These are phyloP conservation scores for Drosophila kuntzei DNA, from an alignment of 2,888 invertebrate genomes.

Conservation along the genomic window DNA sequence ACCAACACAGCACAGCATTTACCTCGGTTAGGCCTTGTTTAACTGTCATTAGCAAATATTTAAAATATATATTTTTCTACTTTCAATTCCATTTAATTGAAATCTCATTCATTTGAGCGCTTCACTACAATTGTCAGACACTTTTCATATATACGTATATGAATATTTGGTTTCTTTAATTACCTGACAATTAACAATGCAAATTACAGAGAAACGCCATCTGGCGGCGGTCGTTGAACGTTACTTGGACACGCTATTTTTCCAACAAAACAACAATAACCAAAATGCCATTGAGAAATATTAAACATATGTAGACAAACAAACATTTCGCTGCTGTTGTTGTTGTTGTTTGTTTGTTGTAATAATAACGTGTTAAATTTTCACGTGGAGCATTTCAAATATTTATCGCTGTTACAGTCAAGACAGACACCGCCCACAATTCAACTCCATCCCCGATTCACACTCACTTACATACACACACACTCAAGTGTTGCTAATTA, in stretches of 20 bases:
- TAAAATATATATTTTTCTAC: constrained; percentile 26
- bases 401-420: constrained; percentile 37
- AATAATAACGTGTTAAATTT: constrained; percentile 66
- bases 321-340: constrained; percentile 26
- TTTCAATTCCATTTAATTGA: constrained; percentile 41
- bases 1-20: background rate
- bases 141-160: constrained; percentile 1
- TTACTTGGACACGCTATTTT: constrained; percentile 45
- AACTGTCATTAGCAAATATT: constrained; percentile 50
- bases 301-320: constrained; percentile 52
- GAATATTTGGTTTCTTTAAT: constrained; percentile 44
- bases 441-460: background rate
- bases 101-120: constrained; percentile 16
- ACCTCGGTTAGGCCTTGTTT: constrained; percentile 20
- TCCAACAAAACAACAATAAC: constrained; percentile 13
- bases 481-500: constrained; percentile 64
- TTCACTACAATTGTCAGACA: constrained; percentile 8
- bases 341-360: constrained; percentile 25
- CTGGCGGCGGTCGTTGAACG: constrained; percentile 62
- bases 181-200: constrained; percentile 70
- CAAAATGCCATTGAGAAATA: constrained; percentile 46
- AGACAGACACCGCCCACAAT: constrained; percentile 26
- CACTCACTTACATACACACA: background rate
- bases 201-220: constrained; percentile 61
- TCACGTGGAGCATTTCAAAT: constrained; percentile 53